These are phyloP conservation scores for Hemicrepidius hirtus DNA, from an alignment of 2,888 invertebrate genomes.

Conservation along the genomic window DNA sequence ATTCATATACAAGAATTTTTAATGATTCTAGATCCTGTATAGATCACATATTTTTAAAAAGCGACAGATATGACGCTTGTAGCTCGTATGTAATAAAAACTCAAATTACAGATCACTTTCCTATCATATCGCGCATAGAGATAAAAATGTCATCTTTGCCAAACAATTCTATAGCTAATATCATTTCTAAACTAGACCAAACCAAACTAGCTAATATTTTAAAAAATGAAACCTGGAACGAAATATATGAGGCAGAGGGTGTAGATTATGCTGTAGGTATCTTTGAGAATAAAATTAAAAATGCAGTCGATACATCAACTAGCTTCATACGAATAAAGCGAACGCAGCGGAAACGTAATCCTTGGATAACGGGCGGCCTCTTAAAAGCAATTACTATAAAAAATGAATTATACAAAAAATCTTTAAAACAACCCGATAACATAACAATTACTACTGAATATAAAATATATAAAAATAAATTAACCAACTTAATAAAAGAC, in stretches of 20 bases:
- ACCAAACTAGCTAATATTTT: neutral
- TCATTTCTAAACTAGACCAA: neutral
- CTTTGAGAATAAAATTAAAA: neutral
- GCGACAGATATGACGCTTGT: neutral
- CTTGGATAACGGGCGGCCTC: neutral
- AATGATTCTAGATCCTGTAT: neutral
- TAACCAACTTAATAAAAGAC: neutral
- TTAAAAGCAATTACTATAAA: neutral
- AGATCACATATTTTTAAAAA: neutral
- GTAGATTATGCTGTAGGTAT: neutral
- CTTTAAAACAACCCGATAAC: neutral
- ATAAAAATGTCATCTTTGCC: neutral
- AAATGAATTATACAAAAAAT: neutral
- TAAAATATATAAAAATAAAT: slow-evolving; percentile 4
- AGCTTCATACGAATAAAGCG: neutral
- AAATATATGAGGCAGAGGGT: neutral
- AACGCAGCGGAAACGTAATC: neutral
- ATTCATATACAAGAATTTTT: neutral
- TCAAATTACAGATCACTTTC: neutral
- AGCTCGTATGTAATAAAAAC: neutral
- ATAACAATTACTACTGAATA: neutral
- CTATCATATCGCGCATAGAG: neutral
- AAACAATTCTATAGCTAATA: too few species aligned
- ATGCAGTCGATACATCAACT: neutral
- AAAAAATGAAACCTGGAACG: neutral